These are phyloP conservation scores for Thymelicus acteon DNA, from an alignment of 2,888 invertebrate species.

Conservation along the genomic window DNA sequence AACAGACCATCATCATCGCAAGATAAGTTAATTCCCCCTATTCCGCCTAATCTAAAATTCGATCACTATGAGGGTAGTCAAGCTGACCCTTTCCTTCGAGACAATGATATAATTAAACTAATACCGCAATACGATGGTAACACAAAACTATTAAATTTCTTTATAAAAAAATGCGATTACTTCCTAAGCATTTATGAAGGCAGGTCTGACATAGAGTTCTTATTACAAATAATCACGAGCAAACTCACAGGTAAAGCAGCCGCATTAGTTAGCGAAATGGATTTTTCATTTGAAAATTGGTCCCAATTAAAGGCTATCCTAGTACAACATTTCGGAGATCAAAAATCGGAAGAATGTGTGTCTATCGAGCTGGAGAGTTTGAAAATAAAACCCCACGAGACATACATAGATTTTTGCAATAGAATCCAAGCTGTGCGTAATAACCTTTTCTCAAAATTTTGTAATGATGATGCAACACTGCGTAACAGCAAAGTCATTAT, in stretches of 20 bases:
- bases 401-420: no score
- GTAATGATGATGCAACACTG: no score
- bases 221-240: conserved; percentile 23
- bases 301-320: neutral
- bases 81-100: no score
- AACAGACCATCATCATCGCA: no score
- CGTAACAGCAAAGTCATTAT: no score
- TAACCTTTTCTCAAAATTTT: no score
- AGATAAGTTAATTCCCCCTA: no score
- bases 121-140: neutral
- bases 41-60: no score
- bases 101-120: conserved; percentile 41
- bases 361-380: no score
- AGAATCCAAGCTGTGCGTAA: no score
- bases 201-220: conserved; percentile 13
- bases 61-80: no score
- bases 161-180: conserved; percentile 2
- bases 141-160: conserved; percentile 43
- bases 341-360: neutral
- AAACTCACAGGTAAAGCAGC: neutral
- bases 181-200: neutral
- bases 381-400: no score
- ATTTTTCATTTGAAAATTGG: neutral
- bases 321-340: neutral
- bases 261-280: neutral